These are phyloP conservation scores for Patella pellucida DNA, from an alignment of 2,888 invertebrate species.

Conservation along the genomic window DNA sequence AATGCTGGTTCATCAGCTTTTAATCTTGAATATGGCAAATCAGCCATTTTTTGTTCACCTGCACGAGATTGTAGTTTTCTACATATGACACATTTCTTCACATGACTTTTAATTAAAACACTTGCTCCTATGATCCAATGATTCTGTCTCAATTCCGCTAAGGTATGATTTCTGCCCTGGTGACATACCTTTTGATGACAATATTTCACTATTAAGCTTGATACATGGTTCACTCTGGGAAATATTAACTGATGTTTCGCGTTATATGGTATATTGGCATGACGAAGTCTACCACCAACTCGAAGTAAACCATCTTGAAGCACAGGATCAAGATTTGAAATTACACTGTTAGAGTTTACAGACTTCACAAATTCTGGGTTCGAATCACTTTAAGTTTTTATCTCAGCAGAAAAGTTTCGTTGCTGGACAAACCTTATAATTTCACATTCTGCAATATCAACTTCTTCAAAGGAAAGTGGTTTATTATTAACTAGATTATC, in stretches of 20 bases:
- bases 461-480: neutral
- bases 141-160: slow-evolving; percentile 15
- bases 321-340: slow-evolving; percentile 6
- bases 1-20: slow-evolving; percentile 11
- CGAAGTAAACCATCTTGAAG: slow-evolving; percentile 12
- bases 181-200: slow-evolving; percentile 18
- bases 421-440: neutral
- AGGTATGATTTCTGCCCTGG: slow-evolving; percentile 18
- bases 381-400: neutral
- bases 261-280: neutral
- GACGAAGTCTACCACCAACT: slow-evolving; percentile 24
- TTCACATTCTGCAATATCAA: neutral
- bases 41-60: slow-evolving; percentile 23
- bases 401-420: neutral
- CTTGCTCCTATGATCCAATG: slow-evolving; percentile 20
- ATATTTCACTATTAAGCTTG: neutral
- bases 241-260: slow-evolving; percentile 18
- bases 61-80: neutral
- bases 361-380: neutral
- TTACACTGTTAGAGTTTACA: neutral
- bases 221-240: neutral
- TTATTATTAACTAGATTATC: neutral
- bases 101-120: neutral
- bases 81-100: neutral
- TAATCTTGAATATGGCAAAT: slow-evolving; percentile 20